Percentiles rank a stretch among this genome's conserved stretches.
Conservation (phyloP, 2,888 invertebrate species). For the Lasiommata megera region DNA sequence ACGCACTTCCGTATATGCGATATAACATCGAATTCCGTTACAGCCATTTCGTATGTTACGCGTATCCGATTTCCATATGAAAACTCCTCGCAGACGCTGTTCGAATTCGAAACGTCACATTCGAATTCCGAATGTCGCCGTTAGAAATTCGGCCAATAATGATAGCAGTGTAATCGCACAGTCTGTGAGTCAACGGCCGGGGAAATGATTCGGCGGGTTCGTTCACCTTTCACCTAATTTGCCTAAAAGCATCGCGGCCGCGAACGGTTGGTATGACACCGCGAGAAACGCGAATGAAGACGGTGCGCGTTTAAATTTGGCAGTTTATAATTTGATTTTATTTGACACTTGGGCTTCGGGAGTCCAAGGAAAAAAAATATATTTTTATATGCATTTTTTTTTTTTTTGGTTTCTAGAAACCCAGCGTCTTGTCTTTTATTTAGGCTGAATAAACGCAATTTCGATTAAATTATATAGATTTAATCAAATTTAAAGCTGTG, state of each 20-base stretch:
- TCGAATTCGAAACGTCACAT: conserved; percentile 40
- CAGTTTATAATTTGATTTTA: conserved; percentile 33
- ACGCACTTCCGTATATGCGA: not conserved
- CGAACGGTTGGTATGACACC: conserved; percentile 44
- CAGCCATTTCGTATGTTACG: conserved; percentile 32
- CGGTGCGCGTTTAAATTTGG: conserved; percentile 33
- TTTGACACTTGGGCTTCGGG: too few species aligned
- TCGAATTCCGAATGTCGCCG: conserved; percentile 46
- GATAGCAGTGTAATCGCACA: conserved; percentile 59
- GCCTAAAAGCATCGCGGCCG: conserved; percentile 54
- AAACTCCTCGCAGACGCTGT: conserved; percentile 36
- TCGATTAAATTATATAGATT: too few species aligned
- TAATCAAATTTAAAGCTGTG: too few species aligned
- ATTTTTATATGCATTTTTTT: not conserved
- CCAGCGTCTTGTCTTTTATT: too few species aligned
- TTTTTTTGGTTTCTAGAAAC: too few species aligned
- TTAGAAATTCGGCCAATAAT: conserved; percentile 63
- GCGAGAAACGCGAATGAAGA: conserved; percentile 34
- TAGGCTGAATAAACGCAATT: too few species aligned
- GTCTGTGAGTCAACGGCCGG: conserved; percentile 61
- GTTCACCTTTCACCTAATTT: conserved; percentile 74
- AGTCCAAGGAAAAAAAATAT: too few species aligned
- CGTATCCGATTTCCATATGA: conserved; percentile 38
- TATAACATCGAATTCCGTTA: conserved; percentile 27
- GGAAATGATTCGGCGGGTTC: conserved; percentile 59